These are phyloP conservation scores for Pterocles orientalis DNA, from an alignment of 2,113 vertebrate genomes.

Conservation along the genomic window DNA sequence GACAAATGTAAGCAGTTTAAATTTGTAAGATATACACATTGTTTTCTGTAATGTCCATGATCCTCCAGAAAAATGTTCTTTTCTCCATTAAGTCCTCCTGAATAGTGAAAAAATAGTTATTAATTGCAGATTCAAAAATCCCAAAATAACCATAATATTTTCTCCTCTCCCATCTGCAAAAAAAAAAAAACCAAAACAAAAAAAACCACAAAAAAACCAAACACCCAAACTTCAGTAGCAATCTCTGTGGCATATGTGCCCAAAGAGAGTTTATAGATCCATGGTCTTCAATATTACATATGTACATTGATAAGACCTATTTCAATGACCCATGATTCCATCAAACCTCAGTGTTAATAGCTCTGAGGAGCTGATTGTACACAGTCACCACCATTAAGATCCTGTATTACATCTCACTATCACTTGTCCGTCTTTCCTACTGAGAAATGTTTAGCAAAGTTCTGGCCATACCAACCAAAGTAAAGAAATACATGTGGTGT, in stretches of 20 bases:
- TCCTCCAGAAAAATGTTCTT: not conserved
- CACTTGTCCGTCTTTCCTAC: not conserved
- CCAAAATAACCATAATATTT: not conserved
- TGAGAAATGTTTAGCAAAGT: not conserved
- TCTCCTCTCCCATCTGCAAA: not conserved
- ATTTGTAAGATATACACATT: not conserved
- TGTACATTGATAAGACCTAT: not conserved
- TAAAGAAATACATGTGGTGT: not conserved
- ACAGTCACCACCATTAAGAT: not conserved
- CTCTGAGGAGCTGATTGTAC: not conserved
- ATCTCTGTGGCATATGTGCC: not conserved
- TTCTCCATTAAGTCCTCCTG: not conserved
- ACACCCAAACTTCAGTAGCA: not conserved
- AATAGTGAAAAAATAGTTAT: not conserved
- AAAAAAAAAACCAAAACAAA: not conserved
- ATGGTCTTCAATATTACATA: not conserved
- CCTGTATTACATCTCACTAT: not conserved
- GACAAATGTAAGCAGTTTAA: not conserved
- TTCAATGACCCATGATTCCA: not conserved
- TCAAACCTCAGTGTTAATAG: not conserved
- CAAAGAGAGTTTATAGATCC: not conserved
- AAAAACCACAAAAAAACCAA: too few relatives aligned
- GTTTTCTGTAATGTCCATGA: not conserved
- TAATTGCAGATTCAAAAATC: not conserved
- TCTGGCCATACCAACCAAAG: fast-evolving